A percentile compares a stretch with the other conserved stretches of the same genome.
Evolutionary conservation across 1,140 invertebrate genomes (phyloP).

Genomic region (Leucophenga varia): DNA sequence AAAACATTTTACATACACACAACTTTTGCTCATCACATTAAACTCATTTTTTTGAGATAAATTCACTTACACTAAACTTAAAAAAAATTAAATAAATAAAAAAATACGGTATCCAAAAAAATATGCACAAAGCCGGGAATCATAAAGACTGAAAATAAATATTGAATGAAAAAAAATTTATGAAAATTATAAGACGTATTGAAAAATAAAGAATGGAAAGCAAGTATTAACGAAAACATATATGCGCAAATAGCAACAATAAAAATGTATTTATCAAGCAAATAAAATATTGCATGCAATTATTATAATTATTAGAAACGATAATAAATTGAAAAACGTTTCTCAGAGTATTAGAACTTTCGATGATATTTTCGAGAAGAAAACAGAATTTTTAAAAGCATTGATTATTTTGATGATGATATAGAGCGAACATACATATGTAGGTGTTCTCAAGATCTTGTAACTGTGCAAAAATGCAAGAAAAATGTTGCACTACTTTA

Average conservation of each 20-base stretch:
- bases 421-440: too few species aligned
- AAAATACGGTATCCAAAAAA: not conserved
- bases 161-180: conserved; percentile 22
- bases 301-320: too few species aligned
- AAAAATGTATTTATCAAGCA: conserved; percentile 1
- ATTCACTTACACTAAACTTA: conserved; percentile 23
- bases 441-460: too few species aligned
- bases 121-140: conserved; percentile 56
- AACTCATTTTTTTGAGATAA: conserved; percentile 15
- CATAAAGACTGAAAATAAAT: conserved; percentile 53
- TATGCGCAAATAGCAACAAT: conserved; percentile 13
- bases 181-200: conserved; percentile 2
- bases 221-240: conserved; percentile 14
- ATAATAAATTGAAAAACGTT: too few species aligned
- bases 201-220: conserved; percentile 15
- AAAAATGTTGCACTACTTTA: too few species aligned
- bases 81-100: conserved; percentile 9
- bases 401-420: too few species aligned
- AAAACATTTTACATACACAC: conserved; percentile 6
- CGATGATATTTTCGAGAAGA: too few species aligned
- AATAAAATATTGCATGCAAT: too few species aligned
- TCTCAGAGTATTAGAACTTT: too few species aligned
- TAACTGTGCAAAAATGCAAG: too few species aligned
- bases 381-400: too few species aligned
- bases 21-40: conserved; percentile 21